Evolutionary conservation across 1,140 invertebrate species (phyloP), one percentile per base, ranked within the genome.

Genomic region (Amyelois transitella): DNA sequence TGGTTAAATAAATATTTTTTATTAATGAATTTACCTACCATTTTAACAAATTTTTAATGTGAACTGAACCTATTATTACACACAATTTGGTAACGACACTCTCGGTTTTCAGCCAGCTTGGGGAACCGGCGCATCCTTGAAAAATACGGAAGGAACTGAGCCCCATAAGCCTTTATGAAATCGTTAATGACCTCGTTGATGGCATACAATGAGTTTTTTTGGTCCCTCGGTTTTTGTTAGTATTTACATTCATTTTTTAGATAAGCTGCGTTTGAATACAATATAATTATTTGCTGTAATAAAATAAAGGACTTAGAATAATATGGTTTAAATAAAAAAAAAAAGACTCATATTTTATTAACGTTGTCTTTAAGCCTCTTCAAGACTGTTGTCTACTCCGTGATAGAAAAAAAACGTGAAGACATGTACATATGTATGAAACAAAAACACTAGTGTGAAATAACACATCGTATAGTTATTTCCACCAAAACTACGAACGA

Each of bases 161-260:
- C 52, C 75, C 71, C 66, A 73, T 81, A 81, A 79, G 77, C 78
- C 75, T 74, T 79, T 81, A 81, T 84, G 74, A 74, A 84, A 81
- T 79, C 73, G 75, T 76, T 84, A 84, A 81, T 81, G 79, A 84
- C 70, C 58, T 58, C 45, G 67, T 58, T 67, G 77, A 77, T 76
- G 66, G 66, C 6, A 17, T 18, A 20, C 18, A 45, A 45, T 45
- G 43, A 18, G 32, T 14, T 38, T n/a, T n/a, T 8, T n/a, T 38
- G 32, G 32, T 14, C 32, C 32, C 32, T 38, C 32, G n/a, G n/a
- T n/a, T 38, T 14, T 38, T 38, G 2, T 14, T 38, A 5, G 17
- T 14, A 14, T 8, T 38, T 4, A 14, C 5, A 14, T 24, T 24
- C 8, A 24, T 24, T 24, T 14, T 38, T 38, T 38, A 14, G n/a